Evolutionary conservation across 2,113 vertebrate genomes (phyloP).

Genomic region (Clarias batrachus): DNA sequence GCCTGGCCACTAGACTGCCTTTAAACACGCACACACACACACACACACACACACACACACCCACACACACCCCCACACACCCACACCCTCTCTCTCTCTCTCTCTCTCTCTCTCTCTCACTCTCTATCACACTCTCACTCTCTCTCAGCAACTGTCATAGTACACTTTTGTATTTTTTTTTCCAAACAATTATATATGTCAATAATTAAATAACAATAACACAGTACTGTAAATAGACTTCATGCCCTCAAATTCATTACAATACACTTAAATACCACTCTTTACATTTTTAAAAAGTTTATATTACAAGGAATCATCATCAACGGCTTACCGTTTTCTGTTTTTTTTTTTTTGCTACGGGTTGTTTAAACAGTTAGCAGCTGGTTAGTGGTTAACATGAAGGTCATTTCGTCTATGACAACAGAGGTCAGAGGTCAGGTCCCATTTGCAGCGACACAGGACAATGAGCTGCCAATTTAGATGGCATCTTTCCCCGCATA

Average conservation of each 20-base stretch:
- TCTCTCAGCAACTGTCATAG: neutral
- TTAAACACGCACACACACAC: constrained; percentile 6
- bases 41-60: neutral
- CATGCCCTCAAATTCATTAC: neutral
- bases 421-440: constrained; percentile 67
- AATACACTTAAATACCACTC: neutral
- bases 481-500: constrained; percentile 61
- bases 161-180: neutral
- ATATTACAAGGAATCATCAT: neutral
- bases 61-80: neutral
- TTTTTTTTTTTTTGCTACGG: neutral
- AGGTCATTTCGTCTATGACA: constrained; percentile 57
- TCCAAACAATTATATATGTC: neutral
- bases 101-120: neutral
- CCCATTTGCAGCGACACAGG: constrained; percentile 51
- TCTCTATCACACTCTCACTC: neutral
- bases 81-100: neutral
- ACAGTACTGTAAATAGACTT: neutral
- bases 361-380: constrained; percentile 48
- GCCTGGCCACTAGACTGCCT: constrained; percentile 18
- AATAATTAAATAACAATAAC: too few relatives aligned
- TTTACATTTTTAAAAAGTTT: neutral
- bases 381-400: constrained; percentile 18
- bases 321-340: neutral
- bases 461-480: constrained; percentile 66